Percentiles rank a stretch among this genome's conserved stretches.
phyloP scores from a whole-genome alignment of 1,140 invertebrate species.

The Sarcophaga bullata region DNA sequence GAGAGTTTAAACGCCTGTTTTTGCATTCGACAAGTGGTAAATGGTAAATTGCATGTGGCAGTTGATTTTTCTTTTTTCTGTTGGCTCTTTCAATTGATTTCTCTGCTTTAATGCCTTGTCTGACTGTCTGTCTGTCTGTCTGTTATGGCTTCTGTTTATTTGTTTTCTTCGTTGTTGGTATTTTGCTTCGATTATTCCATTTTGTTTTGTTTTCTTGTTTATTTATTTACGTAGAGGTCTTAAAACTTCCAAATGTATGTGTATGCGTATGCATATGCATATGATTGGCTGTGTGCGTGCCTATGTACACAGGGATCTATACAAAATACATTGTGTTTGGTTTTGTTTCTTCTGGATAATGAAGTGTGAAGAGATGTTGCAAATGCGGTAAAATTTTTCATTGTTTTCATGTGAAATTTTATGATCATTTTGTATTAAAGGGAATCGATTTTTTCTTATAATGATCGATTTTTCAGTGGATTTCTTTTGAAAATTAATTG shows the following conservation, averaged over 20 bases:
- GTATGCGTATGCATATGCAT: not conserved
- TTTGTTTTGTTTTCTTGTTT: not conserved
- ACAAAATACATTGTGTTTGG: not conserved
- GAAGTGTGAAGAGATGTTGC: not conserved
- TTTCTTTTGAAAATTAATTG: too few species aligned
- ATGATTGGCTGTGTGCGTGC: too few species aligned
- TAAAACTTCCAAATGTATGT: not conserved
- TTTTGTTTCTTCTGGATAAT: not conserved
- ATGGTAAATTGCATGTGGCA: constrained; percentile 34
- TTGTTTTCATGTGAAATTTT: too few species aligned
- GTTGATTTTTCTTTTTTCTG: not conserved
- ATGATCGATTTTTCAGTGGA: too few species aligned
- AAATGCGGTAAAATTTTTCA: not conserved
- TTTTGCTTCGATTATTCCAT: too few species aligned
- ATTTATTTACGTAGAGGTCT: constrained; percentile 10
- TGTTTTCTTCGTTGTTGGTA: too few species aligned
- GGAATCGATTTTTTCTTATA: too few species aligned
- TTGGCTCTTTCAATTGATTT: not conserved
- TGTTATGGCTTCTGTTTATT: too few species aligned
- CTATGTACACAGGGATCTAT: not conserved
- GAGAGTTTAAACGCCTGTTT: not conserved
- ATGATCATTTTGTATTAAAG: too few species aligned
- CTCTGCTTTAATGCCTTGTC: not conserved
- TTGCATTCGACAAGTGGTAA: constrained; percentile 39
- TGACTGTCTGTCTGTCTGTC: too few species aligned